Evolutionary conservation across 1,140 invertebrate species (phyloP).

Genomic region (Achatina immaculata): DNA sequence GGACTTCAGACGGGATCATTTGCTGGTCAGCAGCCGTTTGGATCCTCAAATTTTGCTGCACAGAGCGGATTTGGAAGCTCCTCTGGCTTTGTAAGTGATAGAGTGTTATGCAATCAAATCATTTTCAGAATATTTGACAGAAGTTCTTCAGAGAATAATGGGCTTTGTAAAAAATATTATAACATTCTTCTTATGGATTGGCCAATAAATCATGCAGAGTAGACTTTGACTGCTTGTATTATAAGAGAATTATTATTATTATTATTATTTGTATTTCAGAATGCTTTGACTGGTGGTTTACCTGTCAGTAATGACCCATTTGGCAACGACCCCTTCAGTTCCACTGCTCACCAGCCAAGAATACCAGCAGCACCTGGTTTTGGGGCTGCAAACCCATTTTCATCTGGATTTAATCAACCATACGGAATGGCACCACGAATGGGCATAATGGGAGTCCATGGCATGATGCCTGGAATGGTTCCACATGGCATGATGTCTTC

Average conservation of each 20-base stretch:
- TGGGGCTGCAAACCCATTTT: conserved; percentile 42
- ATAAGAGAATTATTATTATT: no score
- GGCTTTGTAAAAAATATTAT: no score
- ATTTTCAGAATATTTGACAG: no score
- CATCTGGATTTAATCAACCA: not conserved
- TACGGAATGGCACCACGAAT: conserved; percentile 20
- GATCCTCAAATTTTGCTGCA: conserved; percentile 14
- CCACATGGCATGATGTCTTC: conserved; percentile 18
- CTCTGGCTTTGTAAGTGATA: not conserved
- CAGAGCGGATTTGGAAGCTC: not conserved
- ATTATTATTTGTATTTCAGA: conserved; percentile 40
- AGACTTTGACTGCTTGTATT: no score
- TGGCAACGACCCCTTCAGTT: conserved; percentile 50
- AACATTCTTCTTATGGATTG: no score
- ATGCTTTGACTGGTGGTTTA: conserved; percentile 22
- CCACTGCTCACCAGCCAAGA: conserved; percentile 25
- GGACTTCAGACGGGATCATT: conserved; percentile 27
- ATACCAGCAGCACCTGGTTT: conserved; percentile 8
- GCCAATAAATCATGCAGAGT: no score
- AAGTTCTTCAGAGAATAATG: no score
- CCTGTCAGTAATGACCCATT: conserved; percentile 51
- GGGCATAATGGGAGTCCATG: not conserved
- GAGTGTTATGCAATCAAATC: no score
- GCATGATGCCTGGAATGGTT: conserved; percentile 18
- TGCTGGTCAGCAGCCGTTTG: conserved; percentile 34